Percentiles rank a stretch among this genome's conserved stretches.
Evolutionary conservation across 2,888 invertebrate genomes (phyloP).

Genomic region (Tachystola acroxantha): DNA sequence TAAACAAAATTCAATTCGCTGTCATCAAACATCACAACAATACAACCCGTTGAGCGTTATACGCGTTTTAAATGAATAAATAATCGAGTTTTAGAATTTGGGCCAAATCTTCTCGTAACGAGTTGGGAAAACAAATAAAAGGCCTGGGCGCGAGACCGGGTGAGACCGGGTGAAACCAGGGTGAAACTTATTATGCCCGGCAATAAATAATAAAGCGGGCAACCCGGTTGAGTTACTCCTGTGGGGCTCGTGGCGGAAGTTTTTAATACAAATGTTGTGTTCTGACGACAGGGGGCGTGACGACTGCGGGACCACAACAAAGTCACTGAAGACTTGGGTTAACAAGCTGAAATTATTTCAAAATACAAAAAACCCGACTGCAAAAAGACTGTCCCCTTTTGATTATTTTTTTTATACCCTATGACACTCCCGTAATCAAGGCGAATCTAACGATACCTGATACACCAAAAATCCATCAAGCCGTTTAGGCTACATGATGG

Average conservation of each 20-base stretch:
- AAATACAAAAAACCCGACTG: too few species aligned
- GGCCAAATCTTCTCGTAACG: conserved; percentile 68
- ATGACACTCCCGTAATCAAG: too few species aligned
- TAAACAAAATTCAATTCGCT: conserved; percentile 1
- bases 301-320: not conserved
- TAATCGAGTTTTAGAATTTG: conserved; percentile 65
- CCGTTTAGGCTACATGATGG: too few species aligned
- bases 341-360: too few species aligned
- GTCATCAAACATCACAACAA: conserved; percentile 5
- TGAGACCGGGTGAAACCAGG: not conserved
- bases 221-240: conserved; percentile 27
- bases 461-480: too few species aligned
- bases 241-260: conserved; percentile 33
- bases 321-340: too few species aligned
- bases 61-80: conserved; percentile 60
- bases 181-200: conserved; percentile 55
- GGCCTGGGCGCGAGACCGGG: conserved; percentile 15
- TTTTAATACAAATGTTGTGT: conserved; percentile 51
- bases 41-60: conserved; percentile 19
- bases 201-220: conserved; percentile 70
- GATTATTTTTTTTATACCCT: too few species aligned
- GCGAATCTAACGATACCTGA: too few species aligned
- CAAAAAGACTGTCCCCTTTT: too few species aligned
- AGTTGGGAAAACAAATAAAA: conserved; percentile 70
- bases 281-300: conserved; percentile 12